These are phyloP conservation scores for Oceanites oceanicus DNA, from an alignment of 2,113 vertebrate species.

Conservation along the genomic window DNA sequence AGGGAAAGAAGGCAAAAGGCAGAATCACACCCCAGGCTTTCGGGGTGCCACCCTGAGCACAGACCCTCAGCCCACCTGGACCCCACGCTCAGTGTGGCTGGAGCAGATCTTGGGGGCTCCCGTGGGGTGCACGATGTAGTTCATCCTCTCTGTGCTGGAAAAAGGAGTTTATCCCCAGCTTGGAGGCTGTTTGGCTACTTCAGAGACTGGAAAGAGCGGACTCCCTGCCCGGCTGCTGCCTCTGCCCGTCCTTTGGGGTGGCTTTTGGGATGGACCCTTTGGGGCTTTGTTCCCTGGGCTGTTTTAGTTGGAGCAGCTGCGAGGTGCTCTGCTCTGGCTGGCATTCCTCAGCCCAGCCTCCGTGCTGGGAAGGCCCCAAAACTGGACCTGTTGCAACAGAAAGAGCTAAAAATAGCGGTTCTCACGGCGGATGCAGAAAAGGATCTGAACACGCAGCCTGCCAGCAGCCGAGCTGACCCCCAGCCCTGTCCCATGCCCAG, in stretches of 20 bases:
- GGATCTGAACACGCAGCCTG: not conserved
- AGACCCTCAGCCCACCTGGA: not conserved
- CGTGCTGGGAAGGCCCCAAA: not conserved
- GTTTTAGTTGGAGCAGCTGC: not conserved
- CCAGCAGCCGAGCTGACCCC: rapidly evolving
- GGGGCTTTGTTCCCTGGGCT: not conserved
- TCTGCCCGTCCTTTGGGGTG: not conserved
- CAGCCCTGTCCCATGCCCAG: not conserved
- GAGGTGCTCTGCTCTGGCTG: not conserved
- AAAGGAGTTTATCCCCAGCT: not conserved
- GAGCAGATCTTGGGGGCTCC: not conserved
- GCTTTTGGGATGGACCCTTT: not conserved
- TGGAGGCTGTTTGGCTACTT: not conserved
- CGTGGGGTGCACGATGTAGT: rapidly evolving
- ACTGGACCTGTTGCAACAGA: not conserved
- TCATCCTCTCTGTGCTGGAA: not conserved
- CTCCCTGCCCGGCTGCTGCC: not conserved
- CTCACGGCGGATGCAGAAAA: not conserved
- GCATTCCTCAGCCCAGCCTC: not conserved
- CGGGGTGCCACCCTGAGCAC: not conserved
- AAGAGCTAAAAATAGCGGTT: not conserved
- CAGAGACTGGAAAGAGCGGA: not conserved
- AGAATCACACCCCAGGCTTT: not conserved
- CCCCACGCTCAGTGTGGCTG: not conserved
- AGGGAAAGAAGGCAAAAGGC: not conserved